Conservation (phyloP, 2,797 vertebrate species). For the Melanotaenia trifasciata region DNA sequence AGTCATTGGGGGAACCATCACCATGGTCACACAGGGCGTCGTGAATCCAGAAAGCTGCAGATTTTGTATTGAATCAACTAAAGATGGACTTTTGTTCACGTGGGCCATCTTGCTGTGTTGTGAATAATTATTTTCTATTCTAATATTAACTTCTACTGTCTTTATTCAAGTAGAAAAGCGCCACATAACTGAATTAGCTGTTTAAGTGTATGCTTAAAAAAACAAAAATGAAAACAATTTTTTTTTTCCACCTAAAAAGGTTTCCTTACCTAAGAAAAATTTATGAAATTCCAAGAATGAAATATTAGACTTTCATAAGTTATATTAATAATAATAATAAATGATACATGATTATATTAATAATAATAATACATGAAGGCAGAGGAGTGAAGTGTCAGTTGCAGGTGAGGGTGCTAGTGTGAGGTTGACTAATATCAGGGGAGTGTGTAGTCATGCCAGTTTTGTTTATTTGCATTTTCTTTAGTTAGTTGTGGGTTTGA, state of each 20-base stretch:
- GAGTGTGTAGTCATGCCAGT: constrained; percentile 5
- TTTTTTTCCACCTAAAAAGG: not conserved
- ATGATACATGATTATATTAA: no score
- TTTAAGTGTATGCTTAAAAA: not conserved
- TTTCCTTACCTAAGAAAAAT: not conserved
- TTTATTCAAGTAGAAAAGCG: not conserved
- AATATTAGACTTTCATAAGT: not conserved
- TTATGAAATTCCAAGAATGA: not conserved
- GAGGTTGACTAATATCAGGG: constrained; percentile 7
- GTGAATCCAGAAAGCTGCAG: not conserved
- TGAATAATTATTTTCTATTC: not conserved
- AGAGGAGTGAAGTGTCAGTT: not conserved
- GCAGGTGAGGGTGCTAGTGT: constrained; percentile 8
- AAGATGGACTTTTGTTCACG: not conserved
- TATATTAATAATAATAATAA: no score
- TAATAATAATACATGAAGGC: no score
- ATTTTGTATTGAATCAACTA: not conserved
- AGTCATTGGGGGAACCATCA: constrained; percentile 5
- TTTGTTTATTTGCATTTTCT: constrained; percentile 10
- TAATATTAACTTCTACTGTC: not conserved
- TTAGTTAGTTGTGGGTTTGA: constrained; percentile 37
- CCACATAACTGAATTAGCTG: not conserved
- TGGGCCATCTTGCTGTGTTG: not conserved
- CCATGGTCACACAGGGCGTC: not conserved
- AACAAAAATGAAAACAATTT: no score